These are phyloP conservation scores for Ageneiosus marmoratus DNA, from an alignment of 2,113 vertebrate genomes.

Conservation along the genomic window DNA sequence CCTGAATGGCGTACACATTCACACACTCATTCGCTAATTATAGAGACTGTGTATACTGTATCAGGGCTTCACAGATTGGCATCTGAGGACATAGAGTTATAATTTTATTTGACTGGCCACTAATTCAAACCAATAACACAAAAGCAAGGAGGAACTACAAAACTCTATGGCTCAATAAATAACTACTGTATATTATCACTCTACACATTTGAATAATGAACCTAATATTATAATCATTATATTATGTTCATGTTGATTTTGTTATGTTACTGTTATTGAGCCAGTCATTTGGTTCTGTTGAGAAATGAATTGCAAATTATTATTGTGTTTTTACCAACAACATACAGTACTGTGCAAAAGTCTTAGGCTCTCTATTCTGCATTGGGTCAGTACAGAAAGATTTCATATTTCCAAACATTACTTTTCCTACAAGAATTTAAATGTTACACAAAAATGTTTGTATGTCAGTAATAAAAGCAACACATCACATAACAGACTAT, in stretches of 20 bases:
- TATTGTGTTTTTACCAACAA: not conserved
- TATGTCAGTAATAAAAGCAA: too few relatives aligned
- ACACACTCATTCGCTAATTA: not conserved
- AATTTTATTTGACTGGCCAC: not conserved
- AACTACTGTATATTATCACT: not conserved
- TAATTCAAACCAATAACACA: not conserved
- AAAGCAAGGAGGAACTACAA: not conserved
- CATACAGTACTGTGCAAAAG: not conserved
- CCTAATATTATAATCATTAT: not conserved
- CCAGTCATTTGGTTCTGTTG: not conserved
- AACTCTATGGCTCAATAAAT: not conserved
- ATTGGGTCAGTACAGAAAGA: too few relatives aligned
- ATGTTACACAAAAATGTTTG: too few relatives aligned
- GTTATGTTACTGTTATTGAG: not conserved
- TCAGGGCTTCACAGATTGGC: not conserved
- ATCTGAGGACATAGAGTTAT: not conserved
- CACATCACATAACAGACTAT: too few relatives aligned
- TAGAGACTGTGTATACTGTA: not conserved
- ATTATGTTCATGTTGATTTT: not conserved
- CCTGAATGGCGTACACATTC: not conserved
- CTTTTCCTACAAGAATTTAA: too few relatives aligned
- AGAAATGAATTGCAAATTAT: not conserved
- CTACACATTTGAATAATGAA: not conserved
- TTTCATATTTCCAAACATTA: too few relatives aligned
- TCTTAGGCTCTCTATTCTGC: too few relatives aligned